phyloP scores from a whole-genome alignment of 2,113 vertebrate genomes.

The Elaphurus davidianus region DNA sequence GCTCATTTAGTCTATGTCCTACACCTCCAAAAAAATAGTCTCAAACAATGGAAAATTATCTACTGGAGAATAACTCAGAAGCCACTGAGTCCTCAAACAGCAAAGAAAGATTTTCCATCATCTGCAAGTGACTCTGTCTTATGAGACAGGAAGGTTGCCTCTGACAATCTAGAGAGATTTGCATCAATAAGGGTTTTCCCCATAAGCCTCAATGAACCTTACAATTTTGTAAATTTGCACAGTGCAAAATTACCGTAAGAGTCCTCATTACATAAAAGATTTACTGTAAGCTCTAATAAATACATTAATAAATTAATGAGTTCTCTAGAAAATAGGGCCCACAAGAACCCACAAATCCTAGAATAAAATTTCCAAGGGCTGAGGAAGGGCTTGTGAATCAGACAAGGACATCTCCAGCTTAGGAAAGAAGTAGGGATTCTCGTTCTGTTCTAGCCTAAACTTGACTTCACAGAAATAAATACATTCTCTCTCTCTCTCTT shows the following conservation, averaged over 20 bases:
- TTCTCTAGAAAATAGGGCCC: not conserved
- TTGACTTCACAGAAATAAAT: not conserved
- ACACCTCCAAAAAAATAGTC: not conserved
- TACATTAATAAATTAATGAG: slow-evolving; percentile 32
- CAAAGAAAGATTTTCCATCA: slow-evolving; percentile 39
- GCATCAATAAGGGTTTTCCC: not conserved
- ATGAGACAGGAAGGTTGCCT: slow-evolving; percentile 1
- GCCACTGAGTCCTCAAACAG: not conserved
- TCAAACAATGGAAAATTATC: not conserved
- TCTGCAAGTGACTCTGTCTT: not conserved
- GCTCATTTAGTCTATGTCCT: not conserved
- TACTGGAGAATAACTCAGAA: slow-evolving; percentile 22
- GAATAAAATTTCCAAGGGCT: not conserved
- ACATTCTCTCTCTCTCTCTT: not conserved
- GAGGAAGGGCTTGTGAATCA: not conserved
- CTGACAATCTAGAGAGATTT: slow-evolving; percentile 21
- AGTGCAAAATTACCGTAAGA: not conserved
- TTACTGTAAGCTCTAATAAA: slow-evolving; percentile 8
- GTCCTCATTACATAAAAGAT: slow-evolving; percentile 24
- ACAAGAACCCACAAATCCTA: not conserved
- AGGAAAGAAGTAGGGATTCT: not conserved
- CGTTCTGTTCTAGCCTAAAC: not conserved
- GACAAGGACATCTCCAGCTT: not conserved
- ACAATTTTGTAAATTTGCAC: not conserved
- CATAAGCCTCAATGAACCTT: slow-evolving; percentile 18